Evolutionary conservation across 2,888 invertebrate genomes (phyloP).

Genomic region (Odontocerum albicorne): DNA sequence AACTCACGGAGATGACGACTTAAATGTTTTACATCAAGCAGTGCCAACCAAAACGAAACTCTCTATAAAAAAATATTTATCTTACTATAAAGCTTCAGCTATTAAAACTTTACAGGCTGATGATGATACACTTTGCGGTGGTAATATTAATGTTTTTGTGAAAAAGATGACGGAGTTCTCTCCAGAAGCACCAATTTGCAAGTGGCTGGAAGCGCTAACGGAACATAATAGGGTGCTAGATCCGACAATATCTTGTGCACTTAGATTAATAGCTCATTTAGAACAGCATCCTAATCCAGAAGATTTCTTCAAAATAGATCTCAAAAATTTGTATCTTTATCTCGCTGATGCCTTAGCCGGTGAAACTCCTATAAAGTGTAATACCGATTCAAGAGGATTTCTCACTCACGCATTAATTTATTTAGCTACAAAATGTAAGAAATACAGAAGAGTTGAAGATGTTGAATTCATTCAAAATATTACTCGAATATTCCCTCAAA

Average conservation of each 20-base stretch:
- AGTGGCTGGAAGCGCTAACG: slow-evolving; percentile 13
- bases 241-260: slow-evolving; percentile 38
- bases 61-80: slow-evolving; percentile 14
- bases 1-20: slow-evolving; percentile 18
- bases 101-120: neutral
- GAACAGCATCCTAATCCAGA: slow-evolving; percentile 44
- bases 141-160: too few relatives aligned
- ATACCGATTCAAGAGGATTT: slow-evolving; percentile 6
- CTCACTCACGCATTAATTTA: slow-evolving; percentile 10
- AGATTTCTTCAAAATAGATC: slow-evolving; percentile 44
- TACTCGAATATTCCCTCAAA: slow-evolving; percentile 23
- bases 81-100: slow-evolving; percentile 11
- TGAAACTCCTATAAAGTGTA: slow-evolving; percentile 42
- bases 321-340: slow-evolving; percentile 45
- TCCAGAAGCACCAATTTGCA: slow-evolving; percentile 2
- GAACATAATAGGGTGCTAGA: neutral
- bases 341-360: slow-evolving; percentile 52
- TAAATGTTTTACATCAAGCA: slow-evolving; percentile 8
- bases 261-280: slow-evolving; percentile 49
- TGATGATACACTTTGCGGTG: too few relatives aligned
- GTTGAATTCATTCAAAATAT: slow-evolving; percentile 26
- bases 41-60: slow-evolving; percentile 18
- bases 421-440: slow-evolving; percentile 37
- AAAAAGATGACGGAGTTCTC: neutral
- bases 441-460: slow-evolving; percentile 3